A percentile compares a stretch with the other conserved stretches of the same genome.
phyloP scores from a whole-genome alignment of 2,113 vertebrate species.

The Apodemus sylvaticus region DNA sequence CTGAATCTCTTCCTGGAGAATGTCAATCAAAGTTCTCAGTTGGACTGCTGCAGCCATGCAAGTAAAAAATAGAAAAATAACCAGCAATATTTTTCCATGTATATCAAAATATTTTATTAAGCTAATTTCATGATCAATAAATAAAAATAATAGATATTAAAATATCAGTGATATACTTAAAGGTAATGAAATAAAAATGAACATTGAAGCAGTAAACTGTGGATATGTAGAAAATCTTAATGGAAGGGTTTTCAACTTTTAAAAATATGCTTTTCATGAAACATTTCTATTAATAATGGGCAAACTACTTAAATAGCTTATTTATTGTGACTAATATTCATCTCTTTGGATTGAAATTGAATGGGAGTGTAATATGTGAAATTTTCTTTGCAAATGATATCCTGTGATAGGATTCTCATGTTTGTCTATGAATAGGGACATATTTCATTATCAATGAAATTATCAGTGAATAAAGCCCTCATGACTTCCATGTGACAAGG shows the following conservation, averaged over 20 bases:
- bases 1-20: slow-evolving; percentile 44
- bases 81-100: neutral
- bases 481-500: neutral
- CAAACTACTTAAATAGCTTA: neutral
- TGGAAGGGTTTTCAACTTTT: neutral
- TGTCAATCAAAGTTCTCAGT: slow-evolving; percentile 50
- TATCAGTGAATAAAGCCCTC: no score
- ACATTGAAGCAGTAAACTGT: neutral
- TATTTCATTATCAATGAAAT: neutral
- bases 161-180: neutral
- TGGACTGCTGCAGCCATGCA: neutral
- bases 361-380: neutral
- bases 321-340: neutral
- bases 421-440: neutral
- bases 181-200: neutral
- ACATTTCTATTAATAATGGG: neutral
- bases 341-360: neutral
- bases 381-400: neutral
- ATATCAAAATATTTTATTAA: neutral
- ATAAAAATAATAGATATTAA: neutral
- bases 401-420: neutral
- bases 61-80: neutral
- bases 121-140: neutral
- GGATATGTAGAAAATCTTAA: neutral
- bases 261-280: neutral